Evolutionary conservation across 1,140 invertebrate species (phyloP), one percentile per base, ranked within the genome.

Genomic region (Drosophila varians): DNA sequence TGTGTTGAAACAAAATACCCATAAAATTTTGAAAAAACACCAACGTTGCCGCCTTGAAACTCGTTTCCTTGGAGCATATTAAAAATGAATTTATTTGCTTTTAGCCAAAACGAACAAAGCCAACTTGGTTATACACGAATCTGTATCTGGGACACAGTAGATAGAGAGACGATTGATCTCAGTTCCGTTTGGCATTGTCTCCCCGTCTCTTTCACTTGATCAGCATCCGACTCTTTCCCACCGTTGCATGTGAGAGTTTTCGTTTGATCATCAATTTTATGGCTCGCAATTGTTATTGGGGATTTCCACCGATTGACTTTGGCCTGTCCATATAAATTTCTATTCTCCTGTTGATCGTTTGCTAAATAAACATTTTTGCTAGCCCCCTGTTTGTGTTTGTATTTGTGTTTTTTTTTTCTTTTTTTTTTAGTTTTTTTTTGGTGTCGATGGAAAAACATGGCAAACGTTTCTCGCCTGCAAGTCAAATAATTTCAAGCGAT

Each of bases 221-320:
- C 7, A 31, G 0, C 34, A 3, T 38, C 62, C 34, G 1, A 56
- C 46, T 12, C 42, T 36, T 46, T 62, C 61, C 26, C 45, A 34
- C 61, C 5, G 42, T 7, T 55, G 54, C 43, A 80, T 69, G 80
- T 84, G 80, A 84, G 80, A 84, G 80, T 86, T 84, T 84, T 84
- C 80, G 82, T 84, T 84, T 84, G 80, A 84, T 84, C 80, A 84
- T 84, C 80, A 84, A 84, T 73, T 84, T 84, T 86, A 84, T 86
- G 84, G 77, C 79, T 66, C 54, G 65, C 57, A 65, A 42, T 83
- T 77, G 62, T 70, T 84, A 51, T 71, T 74, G 57, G 75, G 76
- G 46, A 86, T 86, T 76, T 79, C 76, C 76, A 84, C 47, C 80
- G 66, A 80, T 84, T 84, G 79, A 84, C 79, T 84, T 84, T 84